Evolutionary conservation across 37 sponge, comb jelly and placozoan genomes (phyloP), one percentile per base, ranked within the genome.

Genomic region (Dysidea cf. avara): DNA sequence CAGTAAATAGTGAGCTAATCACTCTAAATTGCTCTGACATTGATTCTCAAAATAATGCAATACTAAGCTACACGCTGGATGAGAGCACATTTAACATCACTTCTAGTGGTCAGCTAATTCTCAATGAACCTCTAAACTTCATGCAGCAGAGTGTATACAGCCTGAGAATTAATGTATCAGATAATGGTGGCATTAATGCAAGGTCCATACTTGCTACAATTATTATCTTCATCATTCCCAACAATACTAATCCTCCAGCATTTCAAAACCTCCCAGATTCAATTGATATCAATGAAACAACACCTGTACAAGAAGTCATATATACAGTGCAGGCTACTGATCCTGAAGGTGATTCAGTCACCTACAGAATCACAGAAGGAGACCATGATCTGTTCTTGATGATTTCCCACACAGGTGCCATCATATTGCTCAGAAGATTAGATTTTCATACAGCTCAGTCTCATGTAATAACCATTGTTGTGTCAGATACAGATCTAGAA

Each of bases 221-320:
- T 18, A 66, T 52, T 5, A 59, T 88, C 39, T 56, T 40, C 7
- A 71, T 88, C 32, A 12, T 56, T 24, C 53, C 69, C 22, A 36
- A 25, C 0, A 79, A 83, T 67, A 40, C 37, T 17, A 38, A 47
- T 16, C 28, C 72, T 26, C 89, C 89, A 3, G 0, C 18, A 14
- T 88, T 88, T 53, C 32, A 39, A 14, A 88, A 88, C 37, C 63
- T 88, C 26, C 89, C 89, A 4, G 39, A 49, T n/a, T 24, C 69
- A 13, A 60, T 83, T 17, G 37, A 31, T 4, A 43, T 88, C 18
- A 53, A 40, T 28, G 89, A 88, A 46, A 40, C 79, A 18, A 61
- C 48, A 46, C 54, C 61, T 4, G 5, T 52, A 0, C 43, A 35
- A 5, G 38, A 53, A 1, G 24, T 82, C 7, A 24, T 78, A 3